phyloP scores from a whole-genome alignment of 1,140 invertebrate species.

The Ladona fulva region DNA sequence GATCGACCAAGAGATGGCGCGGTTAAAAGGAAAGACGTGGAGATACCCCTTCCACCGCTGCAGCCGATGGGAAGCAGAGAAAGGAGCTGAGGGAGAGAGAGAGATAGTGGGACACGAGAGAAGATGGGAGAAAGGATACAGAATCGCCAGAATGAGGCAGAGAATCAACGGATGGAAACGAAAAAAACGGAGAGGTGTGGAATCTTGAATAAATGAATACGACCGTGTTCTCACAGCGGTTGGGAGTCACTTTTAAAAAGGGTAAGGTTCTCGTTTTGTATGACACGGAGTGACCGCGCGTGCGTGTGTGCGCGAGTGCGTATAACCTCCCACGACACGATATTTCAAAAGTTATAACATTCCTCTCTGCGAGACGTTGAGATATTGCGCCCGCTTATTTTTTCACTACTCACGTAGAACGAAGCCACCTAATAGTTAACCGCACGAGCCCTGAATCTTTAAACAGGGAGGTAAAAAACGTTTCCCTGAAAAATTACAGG shows the following conservation, averaged over 20 bases:
- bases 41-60: background rate
- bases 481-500: too few relatives aligned
- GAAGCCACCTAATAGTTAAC: too few relatives aligned
- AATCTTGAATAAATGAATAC: conserved; percentile 7
- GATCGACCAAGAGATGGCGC: background rate
- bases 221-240: background rate
- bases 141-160: background rate
- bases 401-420: too few relatives aligned
- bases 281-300: background rate
- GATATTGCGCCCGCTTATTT: too few relatives aligned
- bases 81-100: background rate
- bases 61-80: background rate
- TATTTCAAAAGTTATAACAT: background rate
- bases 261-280: background rate
- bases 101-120: background rate
- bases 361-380: background rate
- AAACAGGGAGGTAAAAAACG: too few relatives aligned
- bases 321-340: background rate
- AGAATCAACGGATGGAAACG: background rate
- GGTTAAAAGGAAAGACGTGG: background rate
- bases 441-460: too few relatives aligned
- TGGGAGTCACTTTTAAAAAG: conserved; percentile 1
- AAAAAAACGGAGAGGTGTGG: background rate
- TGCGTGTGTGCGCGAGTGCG: background rate
- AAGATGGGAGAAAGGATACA: background rate